phyloP scores from a whole-genome alignment of 2,113 vertebrate species.

The Turdus rufiventris region DNA sequence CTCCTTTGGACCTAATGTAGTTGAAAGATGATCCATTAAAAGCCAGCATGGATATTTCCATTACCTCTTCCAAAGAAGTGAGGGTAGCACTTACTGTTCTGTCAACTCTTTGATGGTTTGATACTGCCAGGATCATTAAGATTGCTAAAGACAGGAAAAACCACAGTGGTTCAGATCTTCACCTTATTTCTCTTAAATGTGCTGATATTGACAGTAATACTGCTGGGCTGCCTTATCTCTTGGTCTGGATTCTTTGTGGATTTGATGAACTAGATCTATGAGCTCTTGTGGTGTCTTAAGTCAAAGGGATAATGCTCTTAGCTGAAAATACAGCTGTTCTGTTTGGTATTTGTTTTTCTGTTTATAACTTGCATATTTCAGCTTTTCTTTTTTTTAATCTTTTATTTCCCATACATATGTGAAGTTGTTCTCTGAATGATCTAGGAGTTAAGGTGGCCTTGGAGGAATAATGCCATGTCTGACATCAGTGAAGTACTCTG shows the following conservation, averaged over 20 bases:
- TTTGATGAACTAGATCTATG: background rate
- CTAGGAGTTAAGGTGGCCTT: background rate
- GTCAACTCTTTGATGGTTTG: background rate
- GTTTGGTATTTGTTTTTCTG: background rate
- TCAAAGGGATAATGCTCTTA: background rate
- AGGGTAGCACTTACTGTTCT: background rate
- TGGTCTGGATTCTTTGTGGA: background rate
- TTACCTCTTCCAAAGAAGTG: background rate
- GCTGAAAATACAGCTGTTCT: background rate
- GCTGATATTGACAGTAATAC: background rate
- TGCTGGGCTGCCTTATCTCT: background rate
- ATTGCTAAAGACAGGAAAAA: background rate
- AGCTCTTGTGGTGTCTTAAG: background rate
- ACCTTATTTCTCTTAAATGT: background rate
- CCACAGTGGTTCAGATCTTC: background rate
- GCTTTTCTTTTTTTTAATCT: background rate
- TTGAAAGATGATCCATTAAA: background rate
- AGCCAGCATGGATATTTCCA: background rate
- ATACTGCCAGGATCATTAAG: background rate
- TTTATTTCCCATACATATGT: background rate
- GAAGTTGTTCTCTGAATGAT: background rate
- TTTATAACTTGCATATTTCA: background rate
- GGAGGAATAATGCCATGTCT: rapidly evolving
- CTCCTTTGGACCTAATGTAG: background rate
- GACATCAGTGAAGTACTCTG: background rate